phyloP scores from a whole-genome alignment of 2,797 vertebrate genomes.

The Eulemur rubriventer region DNA sequence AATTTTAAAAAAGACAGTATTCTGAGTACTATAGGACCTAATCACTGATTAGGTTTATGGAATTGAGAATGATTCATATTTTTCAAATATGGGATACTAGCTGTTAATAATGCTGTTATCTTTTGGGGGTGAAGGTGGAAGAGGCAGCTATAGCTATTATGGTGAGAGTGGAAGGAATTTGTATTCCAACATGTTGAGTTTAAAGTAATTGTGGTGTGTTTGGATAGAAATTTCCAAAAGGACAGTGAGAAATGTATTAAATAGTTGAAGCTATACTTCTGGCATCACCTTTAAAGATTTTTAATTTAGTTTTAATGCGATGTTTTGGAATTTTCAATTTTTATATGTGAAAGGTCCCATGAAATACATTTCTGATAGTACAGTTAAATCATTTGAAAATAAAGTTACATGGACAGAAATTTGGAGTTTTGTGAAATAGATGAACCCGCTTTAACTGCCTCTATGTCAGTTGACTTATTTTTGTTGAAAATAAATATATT shows the following conservation, averaged over 20 bases:
- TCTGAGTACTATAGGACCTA: not conserved
- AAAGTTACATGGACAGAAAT: slow-evolving; percentile 30
- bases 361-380: slow-evolving; percentile 21
- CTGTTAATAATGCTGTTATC: not conserved
- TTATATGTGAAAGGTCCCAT: slow-evolving; percentile 24
- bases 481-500: not conserved
- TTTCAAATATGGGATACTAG: not conserved
- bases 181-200: not conserved
- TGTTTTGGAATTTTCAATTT: slow-evolving; percentile 49
- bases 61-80: not conserved
- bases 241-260: not conserved
- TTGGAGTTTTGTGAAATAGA: slow-evolving; percentile 29
- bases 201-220: not conserved
- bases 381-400: slow-evolving; percentile 51
- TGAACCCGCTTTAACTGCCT: not conserved
- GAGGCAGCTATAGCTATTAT: not conserved
- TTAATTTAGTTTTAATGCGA: slow-evolving; percentile 38
- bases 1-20: not conserved
- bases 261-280: not conserved
- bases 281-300: not conserved
- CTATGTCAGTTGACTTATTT: slow-evolving; percentile 41
- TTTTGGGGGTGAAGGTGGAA: not conserved
- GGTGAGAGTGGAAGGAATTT: not conserved
- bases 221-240: not conserved
- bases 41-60: not conserved